phyloP scores from a whole-genome alignment of 2,113 vertebrate species.

The Montifringilla adamsi region DNA sequence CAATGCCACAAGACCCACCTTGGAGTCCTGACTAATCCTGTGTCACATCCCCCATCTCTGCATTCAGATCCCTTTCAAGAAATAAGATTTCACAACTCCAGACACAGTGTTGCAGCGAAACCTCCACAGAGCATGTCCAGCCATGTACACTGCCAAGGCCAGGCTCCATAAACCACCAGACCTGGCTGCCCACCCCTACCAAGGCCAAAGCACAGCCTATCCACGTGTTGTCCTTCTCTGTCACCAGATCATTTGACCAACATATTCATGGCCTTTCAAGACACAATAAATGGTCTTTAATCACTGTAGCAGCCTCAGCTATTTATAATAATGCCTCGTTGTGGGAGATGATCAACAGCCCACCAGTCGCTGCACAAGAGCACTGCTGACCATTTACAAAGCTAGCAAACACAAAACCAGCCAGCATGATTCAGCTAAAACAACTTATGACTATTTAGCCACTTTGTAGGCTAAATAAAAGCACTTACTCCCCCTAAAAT shows the following conservation, averaged over 20 bases:
- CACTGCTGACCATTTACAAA: background rate
- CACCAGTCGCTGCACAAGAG: background rate
- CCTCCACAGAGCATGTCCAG: background rate
- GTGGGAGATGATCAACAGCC: background rate
- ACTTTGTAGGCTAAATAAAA: background rate
- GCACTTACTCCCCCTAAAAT: background rate
- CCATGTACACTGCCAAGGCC: fast-evolving
- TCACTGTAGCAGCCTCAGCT: background rate
- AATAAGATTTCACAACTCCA: background rate
- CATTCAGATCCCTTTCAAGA: background rate
- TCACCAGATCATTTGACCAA: background rate
- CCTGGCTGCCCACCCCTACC: background rate
- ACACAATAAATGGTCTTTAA: background rate
- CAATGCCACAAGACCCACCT: background rate
- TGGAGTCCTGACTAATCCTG: background rate
- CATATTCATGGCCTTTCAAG: background rate
- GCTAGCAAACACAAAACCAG: background rate
- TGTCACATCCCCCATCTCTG: background rate
- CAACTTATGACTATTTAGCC: background rate
- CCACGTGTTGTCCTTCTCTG: fast-evolving
- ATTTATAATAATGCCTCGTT: background rate
- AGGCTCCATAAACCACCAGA: fast-evolving
- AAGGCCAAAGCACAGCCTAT: background rate
- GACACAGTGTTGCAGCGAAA: background rate
- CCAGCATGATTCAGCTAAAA: background rate